phyloP scores from a whole-genome alignment of 2,113 vertebrate species.

The Poeciliopsis retropinna region DNA sequence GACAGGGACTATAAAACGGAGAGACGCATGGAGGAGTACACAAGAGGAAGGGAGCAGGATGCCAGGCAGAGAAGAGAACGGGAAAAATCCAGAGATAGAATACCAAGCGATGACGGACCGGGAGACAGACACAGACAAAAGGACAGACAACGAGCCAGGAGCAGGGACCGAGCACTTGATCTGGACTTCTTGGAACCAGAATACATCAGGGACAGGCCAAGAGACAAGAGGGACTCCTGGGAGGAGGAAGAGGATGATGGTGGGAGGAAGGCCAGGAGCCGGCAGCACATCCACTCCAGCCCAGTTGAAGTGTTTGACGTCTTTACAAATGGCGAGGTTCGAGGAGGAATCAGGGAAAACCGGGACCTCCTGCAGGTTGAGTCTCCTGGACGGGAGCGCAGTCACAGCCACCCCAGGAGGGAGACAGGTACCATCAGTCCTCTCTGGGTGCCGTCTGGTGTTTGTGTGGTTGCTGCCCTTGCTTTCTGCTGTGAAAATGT shows the following conservation, averaged over 20 bases:
- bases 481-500: constrained; percentile 42
- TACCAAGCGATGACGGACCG: constrained; percentile 30
- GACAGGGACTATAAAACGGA: constrained; percentile 44
- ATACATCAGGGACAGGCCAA: background rate
- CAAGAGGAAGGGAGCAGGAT: constrained; percentile 51
- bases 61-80: constrained; percentile 27
- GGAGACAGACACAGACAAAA: constrained; percentile 45
- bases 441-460: constrained; percentile 26
- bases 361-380: constrained; percentile 41
- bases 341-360: constrained; percentile 33
- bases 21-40: constrained; percentile 21
- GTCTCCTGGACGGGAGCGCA: constrained; percentile 45
- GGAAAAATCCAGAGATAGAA: constrained; percentile 46
- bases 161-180: constrained; percentile 61
- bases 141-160: constrained; percentile 48
- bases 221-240: constrained; percentile 33
- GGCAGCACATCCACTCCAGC: constrained; percentile 50
- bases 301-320: constrained; percentile 70
- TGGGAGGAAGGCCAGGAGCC: constrained; percentile 37
- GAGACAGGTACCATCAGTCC: constrained; percentile 85
- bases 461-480: constrained; percentile 54
- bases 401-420: constrained; percentile 41
- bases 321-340: constrained; percentile 28
- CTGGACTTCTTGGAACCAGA: constrained; percentile 20
- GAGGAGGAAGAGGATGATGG: constrained; percentile 45